These are phyloP conservation scores for Cygnus atratus DNA, from an alignment of 2,113 vertebrate species.

Conservation along the genomic window DNA sequence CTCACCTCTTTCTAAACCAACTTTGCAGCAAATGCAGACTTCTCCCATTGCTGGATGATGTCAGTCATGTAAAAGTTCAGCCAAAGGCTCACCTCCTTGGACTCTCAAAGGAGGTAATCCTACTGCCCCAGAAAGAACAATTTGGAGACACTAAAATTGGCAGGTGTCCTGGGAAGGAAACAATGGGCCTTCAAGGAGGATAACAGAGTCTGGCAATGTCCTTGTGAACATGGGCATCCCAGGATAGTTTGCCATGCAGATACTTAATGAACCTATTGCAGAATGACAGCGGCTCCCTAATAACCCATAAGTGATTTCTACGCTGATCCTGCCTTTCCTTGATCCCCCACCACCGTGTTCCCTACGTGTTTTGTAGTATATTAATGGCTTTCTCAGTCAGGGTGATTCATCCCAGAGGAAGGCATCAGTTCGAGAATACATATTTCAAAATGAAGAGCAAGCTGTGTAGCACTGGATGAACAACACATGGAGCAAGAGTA, in stretches of 20 bases:
- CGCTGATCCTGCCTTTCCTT: neutral
- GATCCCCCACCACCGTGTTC: neutral
- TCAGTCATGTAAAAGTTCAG: neutral
- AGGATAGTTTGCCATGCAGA: neutral
- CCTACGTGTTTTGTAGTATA: neutral
- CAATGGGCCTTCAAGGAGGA: neutral
- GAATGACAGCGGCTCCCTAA: neutral
- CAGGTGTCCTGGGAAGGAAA: neutral
- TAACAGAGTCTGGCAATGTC: neutral
- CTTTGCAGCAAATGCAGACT: neutral
- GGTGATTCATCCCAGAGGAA: neutral
- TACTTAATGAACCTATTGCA: neutral
- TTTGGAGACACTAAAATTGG: neutral
- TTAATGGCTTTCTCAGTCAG: neutral
- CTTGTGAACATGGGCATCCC: neutral
- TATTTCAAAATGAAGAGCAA: neutral
- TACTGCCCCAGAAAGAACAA: neutral
- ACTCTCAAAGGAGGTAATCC: neutral
- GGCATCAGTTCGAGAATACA: neutral
- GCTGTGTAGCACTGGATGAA: neutral
- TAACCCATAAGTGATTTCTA: neutral
- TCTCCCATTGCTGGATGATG: neutral
- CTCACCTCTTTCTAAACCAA: neutral
- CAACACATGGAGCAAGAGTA: rapidly evolving
- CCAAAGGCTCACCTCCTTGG: neutral